These are phyloP conservation scores for Periophthalmus modestus DNA, from an alignment of 2,113 vertebrate genomes.

Conservation along the genomic window DNA sequence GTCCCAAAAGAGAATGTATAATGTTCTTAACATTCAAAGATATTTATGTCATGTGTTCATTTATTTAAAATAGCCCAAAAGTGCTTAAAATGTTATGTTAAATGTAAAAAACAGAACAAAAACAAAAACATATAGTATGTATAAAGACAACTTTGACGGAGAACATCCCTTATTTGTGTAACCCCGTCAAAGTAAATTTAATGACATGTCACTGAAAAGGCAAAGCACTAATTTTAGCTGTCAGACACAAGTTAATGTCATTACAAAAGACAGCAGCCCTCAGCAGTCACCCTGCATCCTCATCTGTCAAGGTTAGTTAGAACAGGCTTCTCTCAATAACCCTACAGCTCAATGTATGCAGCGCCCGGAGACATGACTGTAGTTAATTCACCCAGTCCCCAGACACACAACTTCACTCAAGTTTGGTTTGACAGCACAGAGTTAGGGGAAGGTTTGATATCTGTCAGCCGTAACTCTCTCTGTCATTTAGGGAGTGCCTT, in stretches of 20 bases:
- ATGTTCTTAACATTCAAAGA: no score
- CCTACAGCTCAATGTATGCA: conserved; percentile 37
- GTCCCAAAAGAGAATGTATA: no score
- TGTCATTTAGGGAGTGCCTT: conserved; percentile 48
- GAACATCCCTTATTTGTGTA: conserved; percentile 36
- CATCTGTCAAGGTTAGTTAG: conserved; percentile 67
- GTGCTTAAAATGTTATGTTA: neutral
- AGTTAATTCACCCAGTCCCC: conserved; percentile 57
- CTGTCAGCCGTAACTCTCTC: conserved; percentile 45
- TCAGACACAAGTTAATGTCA: conserved; percentile 68
- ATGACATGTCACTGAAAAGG: conserved; percentile 60
- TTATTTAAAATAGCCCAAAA: no score
- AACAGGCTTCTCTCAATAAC: conserved; percentile 31
- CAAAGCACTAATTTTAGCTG: conserved; percentile 66
- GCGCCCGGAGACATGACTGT: conserved; percentile 39
- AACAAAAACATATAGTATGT: neutral
- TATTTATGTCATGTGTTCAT: no score
- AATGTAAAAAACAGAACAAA: neutral
- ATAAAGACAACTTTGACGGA: conserved; percentile 1
- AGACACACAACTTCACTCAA: conserved; percentile 50
- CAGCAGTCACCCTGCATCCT: conserved; percentile 50
- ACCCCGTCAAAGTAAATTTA: conserved; percentile 56
- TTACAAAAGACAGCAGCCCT: conserved; percentile 61
- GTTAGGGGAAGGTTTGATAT: conserved; percentile 45
- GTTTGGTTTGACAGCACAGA: conserved; percentile 53